Conservation (phyloP, 2,888 invertebrate genomes). For the Neria commutata region DNA sequence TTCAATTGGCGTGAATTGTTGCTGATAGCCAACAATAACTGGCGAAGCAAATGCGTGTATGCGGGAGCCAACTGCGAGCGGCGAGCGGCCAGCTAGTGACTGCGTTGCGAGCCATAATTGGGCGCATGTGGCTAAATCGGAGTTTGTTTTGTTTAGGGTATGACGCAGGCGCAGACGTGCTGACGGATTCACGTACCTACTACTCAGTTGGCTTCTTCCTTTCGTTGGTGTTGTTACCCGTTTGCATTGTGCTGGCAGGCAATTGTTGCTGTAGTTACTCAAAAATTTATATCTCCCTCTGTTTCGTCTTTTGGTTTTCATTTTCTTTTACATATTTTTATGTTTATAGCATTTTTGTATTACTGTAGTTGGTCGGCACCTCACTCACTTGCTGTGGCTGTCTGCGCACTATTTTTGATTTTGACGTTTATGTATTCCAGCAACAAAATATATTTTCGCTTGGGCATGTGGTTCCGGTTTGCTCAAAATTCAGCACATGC, state of each 20-base stretch:
- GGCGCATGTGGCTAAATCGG: not conserved
- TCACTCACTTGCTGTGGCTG: not conserved
- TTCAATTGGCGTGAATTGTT: conserved; percentile 2
- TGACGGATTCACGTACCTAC: not conserved
- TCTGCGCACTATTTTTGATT: not conserved
- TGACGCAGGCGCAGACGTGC: not conserved
- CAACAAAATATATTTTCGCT: too few species aligned
- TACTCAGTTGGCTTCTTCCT: not conserved
- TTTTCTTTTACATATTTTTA: too few species aligned
- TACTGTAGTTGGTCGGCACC: not conserved
- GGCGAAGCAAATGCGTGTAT: not conserved
- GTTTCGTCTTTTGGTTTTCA: not conserved
- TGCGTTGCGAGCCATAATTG: not conserved
- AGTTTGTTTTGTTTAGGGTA: not conserved
- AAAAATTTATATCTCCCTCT: not conserved
- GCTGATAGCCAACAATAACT: not conserved
- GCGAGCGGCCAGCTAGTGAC: not conserved
- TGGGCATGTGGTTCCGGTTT: conserved; percentile 7
- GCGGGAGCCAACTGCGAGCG: not conserved
- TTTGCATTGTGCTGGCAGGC: not conserved
- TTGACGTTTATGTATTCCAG: not conserved
- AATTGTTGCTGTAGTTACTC: not conserved
- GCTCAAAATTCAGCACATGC: conserved; percentile 2
- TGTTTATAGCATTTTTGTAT: too few species aligned
- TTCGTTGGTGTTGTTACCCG: not conserved